Conservation (phyloP, 2,113 vertebrate genomes). For the Halcyon senegalensis region DNA sequence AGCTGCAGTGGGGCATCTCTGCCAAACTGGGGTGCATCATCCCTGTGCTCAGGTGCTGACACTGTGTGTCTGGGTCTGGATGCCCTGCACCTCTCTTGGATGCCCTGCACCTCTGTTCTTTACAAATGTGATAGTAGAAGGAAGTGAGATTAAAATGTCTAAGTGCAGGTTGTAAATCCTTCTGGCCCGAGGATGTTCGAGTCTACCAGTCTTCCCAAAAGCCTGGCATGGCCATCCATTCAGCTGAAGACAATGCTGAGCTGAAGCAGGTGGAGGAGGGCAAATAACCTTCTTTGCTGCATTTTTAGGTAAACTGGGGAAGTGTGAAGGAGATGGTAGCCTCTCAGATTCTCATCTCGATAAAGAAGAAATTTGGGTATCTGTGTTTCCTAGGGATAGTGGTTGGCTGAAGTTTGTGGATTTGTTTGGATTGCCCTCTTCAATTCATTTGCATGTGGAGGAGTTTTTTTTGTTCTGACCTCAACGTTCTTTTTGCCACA, state of each 20-base stretch:
- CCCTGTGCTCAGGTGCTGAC: background rate
- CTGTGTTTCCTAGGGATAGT: background rate
- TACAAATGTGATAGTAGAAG: background rate
- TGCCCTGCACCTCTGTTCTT: background rate
- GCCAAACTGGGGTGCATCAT: background rate
- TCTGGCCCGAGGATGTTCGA: background rate
- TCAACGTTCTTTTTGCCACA: background rate
- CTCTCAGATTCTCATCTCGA: background rate
- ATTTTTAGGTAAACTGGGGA: background rate
- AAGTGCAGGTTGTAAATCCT: background rate
- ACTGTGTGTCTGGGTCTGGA: background rate
- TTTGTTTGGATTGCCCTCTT: background rate
- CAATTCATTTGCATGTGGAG: background rate
- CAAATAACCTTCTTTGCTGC: background rate
- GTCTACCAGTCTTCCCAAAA: background rate
- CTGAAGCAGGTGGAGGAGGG: background rate
- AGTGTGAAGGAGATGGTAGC: background rate
- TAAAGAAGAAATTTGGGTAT: background rate
- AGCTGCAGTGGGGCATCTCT: background rate
- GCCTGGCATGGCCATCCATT: background rate
- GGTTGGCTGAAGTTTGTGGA: background rate
- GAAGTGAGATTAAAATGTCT: background rate
- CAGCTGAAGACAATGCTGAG: background rate
- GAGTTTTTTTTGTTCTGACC: background rate
- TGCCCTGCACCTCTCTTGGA: background rate